Conservation (phyloP, 2,888 invertebrate genomes). For the Cheilosia impressa region DNA sequence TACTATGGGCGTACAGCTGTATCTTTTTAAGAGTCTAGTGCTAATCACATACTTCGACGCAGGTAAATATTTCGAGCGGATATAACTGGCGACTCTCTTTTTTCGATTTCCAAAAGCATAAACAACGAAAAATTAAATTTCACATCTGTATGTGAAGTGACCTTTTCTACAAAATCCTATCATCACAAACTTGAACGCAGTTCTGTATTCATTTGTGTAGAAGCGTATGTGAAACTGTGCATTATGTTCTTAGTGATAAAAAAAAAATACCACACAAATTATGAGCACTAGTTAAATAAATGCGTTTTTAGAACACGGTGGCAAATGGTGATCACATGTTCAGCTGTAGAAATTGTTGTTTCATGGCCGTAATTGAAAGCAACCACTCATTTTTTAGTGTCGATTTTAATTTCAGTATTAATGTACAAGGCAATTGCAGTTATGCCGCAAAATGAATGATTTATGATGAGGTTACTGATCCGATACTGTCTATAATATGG, state of each 20-base stretch:
- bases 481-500: no score
- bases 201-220: neutral
- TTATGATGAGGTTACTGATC: no score
- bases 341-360: neutral
- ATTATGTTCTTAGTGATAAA: no score
- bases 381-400: neutral
- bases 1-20: conserved; percentile 46
- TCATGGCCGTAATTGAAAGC: neutral
- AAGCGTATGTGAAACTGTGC: neutral
- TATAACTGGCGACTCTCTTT: neutral
- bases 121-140: neutral
- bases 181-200: neutral
- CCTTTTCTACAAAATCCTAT: conserved; percentile 9
- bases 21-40: conserved; percentile 48
- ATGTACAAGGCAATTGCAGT: no score
- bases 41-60: conserved; percentile 44
- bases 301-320: no score
- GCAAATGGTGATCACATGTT: no score
- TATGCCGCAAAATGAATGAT: no score
- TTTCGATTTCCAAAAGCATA: neutral
- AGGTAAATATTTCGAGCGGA: conserved; percentile 33
- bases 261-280: no score
- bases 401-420: neutral
- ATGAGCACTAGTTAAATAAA: no score
- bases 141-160: conserved; percentile 26